phyloP scores from a whole-genome alignment of 2,113 vertebrate genomes.

The Lasiurus cinereus region DNA sequence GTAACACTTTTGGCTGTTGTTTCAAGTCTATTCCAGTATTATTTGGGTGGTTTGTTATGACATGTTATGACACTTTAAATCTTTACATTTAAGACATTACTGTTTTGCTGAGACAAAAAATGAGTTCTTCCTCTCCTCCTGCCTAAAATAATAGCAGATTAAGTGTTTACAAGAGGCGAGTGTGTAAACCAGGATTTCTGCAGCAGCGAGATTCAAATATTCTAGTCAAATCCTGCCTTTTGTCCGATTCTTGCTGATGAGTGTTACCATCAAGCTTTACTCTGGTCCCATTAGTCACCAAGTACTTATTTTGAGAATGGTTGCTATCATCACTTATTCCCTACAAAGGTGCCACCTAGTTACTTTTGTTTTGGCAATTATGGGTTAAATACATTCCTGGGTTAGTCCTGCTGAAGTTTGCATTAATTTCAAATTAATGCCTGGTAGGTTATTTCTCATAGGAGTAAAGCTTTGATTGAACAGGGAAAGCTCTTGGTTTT shows the following conservation, averaged over 20 bases:
- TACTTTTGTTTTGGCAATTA: conserved; percentile 82
- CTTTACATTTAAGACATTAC: conserved; percentile 42
- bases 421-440: conserved; percentile 65
- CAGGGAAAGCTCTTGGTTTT: conserved; percentile 19
- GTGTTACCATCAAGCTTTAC: conserved; percentile 66
- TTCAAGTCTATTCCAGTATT: conserved; percentile 46
- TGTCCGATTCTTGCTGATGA: conserved; percentile 44
- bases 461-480: conserved; percentile 37
- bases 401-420: conserved; percentile 79
- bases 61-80: conserved; percentile 45
- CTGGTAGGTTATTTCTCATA: conserved; percentile 40
- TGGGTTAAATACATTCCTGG: conserved; percentile 75
- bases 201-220: neutral
- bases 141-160: conserved; percentile 8
- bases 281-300: conserved; percentile 77
- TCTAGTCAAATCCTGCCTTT: conserved; percentile 75
- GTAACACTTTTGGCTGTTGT: neutral
- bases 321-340: conserved; percentile 73
- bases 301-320: conserved; percentile 71
- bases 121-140: conserved; percentile 27
- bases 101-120: conserved; percentile 60
- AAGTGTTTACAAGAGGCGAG: conserved; percentile 52
- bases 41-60: conserved; percentile 42
- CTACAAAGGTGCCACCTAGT: conserved; percentile 61
- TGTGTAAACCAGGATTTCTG: conserved; percentile 53